These are phyloP conservation scores for Trichonephila clavata DNA, from an alignment of 1,140 invertebrate genomes.

Conservation along the genomic window DNA sequence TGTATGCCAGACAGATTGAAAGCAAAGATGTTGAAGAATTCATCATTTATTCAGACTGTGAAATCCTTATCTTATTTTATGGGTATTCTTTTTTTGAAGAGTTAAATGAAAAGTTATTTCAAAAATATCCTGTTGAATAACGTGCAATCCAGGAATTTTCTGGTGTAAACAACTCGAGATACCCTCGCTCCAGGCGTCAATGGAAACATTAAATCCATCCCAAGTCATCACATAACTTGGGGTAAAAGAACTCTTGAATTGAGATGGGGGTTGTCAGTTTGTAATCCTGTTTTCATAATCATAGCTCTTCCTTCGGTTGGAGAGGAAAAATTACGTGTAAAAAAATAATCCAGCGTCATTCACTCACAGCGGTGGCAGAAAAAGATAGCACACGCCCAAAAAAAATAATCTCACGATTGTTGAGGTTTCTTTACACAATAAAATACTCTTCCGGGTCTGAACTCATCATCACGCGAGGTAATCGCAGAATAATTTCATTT, in stretches of 20 bases:
- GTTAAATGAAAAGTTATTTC: too few relatives aligned
- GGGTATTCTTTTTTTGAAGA: too few relatives aligned
- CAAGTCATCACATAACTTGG: constrained; percentile 16
- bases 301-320: background rate
- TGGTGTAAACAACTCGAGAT: constrained; percentile 41
- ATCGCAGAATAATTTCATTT: background rate
- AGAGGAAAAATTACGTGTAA: background rate
- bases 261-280: constrained; percentile 26
- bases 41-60: too few relatives aligned
- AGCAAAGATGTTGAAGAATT: too few relatives aligned
- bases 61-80: too few relatives aligned
- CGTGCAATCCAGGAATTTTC: background rate
- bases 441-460: constrained; percentile 39
- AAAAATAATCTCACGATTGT: constrained; percentile 45
- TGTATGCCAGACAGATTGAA: too few relatives aligned
- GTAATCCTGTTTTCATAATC: constrained; percentile 53
- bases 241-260: constrained; percentile 35
- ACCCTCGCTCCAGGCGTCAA: background rate
- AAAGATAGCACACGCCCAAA: constrained; percentile 6
- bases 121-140: background rate
- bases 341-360: constrained; percentile 40
- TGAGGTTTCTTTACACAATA: constrained; percentile 39
- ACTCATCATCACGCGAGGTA: constrained; percentile 7
- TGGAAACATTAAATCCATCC: constrained; percentile 15
- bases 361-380: constrained; percentile 34